Evolutionary conservation across 2,113 vertebrate species (phyloP), one percentile per base, ranked within the genome.

Genomic region (Poecile atricapillus): DNA sequence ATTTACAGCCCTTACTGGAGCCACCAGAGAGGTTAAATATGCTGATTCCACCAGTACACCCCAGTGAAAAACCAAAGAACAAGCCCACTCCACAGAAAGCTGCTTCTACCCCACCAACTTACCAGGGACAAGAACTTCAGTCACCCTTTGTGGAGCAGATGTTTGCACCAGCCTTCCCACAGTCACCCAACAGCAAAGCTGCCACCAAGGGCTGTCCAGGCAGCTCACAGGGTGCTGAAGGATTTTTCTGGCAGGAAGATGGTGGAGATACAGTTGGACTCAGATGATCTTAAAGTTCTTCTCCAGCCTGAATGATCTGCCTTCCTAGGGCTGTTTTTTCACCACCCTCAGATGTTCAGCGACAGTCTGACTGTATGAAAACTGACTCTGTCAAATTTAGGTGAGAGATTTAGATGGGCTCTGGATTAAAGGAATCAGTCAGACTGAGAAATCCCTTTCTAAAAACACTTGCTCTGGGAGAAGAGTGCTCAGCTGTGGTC

Each of bases 161-260:
- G 35, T 15, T 59, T 13, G 3, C n/a, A 7, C 0, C 5, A 86
- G 63, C 53, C 71, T 22, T 56, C 19, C 68, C 3, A 2, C 25
- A 5, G 64, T 1, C 7, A 15, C 41, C 30, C 69, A 28, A 3
- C 18, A 20, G 65, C 74, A 55, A 64, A 22, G 71, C 58, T 53
- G 77, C 5, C 20, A 5, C 60, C 28, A 4, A 22, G 28, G 27
- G 9, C 47, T 53, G 18, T 1, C 6, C 27, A 13, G 1, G 2
- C 50, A 69, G 41, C 41, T 69, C 3, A 0, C 1, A 20, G 41
- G 30, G 17, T 2, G 11, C 53, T 6, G 4, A 41, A 30, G 65
- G 76, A 25, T 5, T 31, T 53, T 43, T n/a, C 4, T 2, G 33
- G 24, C 24, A 80, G 33, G 31, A 82, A 31, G 3, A 56, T 35